Evolutionary conservation across 1,140 invertebrate genomes (phyloP).

Genomic region (Ceratina calcarata): DNA sequence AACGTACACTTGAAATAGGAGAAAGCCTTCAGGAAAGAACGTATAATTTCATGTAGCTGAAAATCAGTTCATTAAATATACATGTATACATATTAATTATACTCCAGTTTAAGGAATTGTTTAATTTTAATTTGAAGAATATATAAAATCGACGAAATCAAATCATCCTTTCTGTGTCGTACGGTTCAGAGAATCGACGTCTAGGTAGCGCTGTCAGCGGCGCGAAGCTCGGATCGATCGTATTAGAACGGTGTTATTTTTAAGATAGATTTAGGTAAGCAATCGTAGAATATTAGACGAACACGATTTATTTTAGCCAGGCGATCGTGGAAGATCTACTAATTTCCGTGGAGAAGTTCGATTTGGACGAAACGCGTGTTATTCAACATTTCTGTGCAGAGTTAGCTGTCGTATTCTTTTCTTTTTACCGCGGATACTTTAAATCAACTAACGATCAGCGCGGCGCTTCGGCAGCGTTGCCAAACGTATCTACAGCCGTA

Average conservation of each 20-base stretch:
- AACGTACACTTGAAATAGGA: too few species aligned
- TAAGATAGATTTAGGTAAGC: constrained; percentile 59
- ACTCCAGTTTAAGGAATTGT: background rate
- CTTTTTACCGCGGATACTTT: constrained; percentile 75
- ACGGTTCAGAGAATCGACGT: background rate
- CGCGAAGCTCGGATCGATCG: constrained; percentile 64
- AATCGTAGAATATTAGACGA: constrained; percentile 1
- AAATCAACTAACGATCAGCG: constrained; percentile 71
- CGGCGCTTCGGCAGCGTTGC: constrained; percentile 65
- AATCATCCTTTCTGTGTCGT: constrained; percentile 34
- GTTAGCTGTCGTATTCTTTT: constrained; percentile 66
- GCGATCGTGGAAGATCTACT: accelerated
- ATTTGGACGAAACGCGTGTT: background rate
- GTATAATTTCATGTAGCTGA: background rate
- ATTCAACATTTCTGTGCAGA: constrained; percentile 14
- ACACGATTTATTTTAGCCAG: background rate
- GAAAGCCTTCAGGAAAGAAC: too few species aligned
- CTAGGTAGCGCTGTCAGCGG: constrained; percentile 20
- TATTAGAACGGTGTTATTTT: constrained; percentile 60
- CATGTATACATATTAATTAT: too few species aligned
- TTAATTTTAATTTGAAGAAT: background rate
- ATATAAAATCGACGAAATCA: constrained; percentile 32
- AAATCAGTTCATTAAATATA: background rate
- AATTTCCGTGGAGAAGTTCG: background rate
- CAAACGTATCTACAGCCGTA: constrained; percentile 24